phyloP scores from a whole-genome alignment of 2,888 invertebrate species.

The Lepidochrysops patricia region DNA sequence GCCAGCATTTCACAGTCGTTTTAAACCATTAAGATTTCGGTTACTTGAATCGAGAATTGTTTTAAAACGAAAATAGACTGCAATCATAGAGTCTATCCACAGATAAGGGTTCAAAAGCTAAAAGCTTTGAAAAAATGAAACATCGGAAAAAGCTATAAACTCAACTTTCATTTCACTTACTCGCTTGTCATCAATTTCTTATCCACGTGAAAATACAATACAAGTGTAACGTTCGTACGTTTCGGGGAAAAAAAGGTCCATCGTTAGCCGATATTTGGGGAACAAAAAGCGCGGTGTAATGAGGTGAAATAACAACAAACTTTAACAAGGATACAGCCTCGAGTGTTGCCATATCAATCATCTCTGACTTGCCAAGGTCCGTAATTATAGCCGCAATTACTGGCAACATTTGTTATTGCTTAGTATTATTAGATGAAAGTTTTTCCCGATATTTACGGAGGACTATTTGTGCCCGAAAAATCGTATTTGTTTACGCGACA shows the following conservation, averaged over 20 bases:
- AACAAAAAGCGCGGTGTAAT: conserved; percentile 6
- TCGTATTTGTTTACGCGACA: too few relatives aligned
- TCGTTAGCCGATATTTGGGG: conserved; percentile 10
- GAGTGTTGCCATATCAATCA: conserved; percentile 10
- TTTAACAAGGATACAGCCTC: conserved; percentile 7
- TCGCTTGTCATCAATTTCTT: conserved; percentile 2
- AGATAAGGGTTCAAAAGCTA: too few relatives aligned
- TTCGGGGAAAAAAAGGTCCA: background rate
- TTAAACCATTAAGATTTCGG: too few relatives aligned
- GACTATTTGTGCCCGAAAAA: too few relatives aligned
- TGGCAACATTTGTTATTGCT: background rate
- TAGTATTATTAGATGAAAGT: background rate
- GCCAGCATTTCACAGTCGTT: too few relatives aligned
- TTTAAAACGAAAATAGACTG: too few relatives aligned
- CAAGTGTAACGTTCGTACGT: background rate
- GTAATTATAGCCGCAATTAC: background rate
- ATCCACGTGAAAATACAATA: background rate
- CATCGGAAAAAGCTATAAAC: too few relatives aligned
- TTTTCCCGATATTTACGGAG: background rate
- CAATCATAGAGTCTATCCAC: too few relatives aligned
- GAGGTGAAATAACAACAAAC: conserved; percentile 8
- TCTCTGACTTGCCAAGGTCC: background rate
- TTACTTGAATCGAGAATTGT: too few relatives aligned
- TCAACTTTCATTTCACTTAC: background rate
- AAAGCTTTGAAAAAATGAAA: too few relatives aligned